Percentiles rank a stretch among this genome's conserved stretches.
Conservation (phyloP, 2,888 invertebrate species). For the Lepas anatifera region DNA sequence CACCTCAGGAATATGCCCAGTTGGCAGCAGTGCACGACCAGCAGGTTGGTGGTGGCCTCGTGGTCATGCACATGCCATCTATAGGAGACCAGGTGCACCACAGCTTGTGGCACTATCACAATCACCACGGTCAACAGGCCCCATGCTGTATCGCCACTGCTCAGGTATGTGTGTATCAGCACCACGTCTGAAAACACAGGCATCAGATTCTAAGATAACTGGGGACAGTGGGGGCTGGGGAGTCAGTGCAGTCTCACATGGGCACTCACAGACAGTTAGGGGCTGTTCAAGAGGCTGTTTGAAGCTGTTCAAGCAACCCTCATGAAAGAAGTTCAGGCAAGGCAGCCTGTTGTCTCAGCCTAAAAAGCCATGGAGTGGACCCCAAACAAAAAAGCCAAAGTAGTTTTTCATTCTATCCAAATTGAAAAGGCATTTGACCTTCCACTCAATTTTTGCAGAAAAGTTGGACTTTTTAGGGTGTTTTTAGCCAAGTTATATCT, state of each 20-base stretch:
- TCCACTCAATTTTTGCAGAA: too few species aligned
- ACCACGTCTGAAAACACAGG: conserved; percentile 6
- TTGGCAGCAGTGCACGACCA: not conserved
- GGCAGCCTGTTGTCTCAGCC: too few species aligned
- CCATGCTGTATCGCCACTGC: conserved; percentile 41
- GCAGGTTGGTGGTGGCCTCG: conserved; percentile 32
- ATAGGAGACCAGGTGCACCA: conserved; percentile 47
- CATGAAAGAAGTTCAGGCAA: too few species aligned
- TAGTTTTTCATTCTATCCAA: too few species aligned
- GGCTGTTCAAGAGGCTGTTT: not conserved
- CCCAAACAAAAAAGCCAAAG: too few species aligned
- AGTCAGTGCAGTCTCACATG: not conserved
- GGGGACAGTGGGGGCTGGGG: too few species aligned
- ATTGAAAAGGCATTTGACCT: too few species aligned
- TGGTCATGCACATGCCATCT: conserved; percentile 44
- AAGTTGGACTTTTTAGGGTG: too few species aligned
- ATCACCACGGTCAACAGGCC: conserved; percentile 43
- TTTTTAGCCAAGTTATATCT: too few species aligned
- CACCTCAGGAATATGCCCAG: not conserved
- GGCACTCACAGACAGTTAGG: not conserved
- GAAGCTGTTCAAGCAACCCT: too few species aligned
- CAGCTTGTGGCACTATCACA: conserved; percentile 43
- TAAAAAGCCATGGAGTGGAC: too few species aligned
- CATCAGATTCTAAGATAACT: too few species aligned
- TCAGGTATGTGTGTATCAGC: conserved; percentile 4